A percentile compares a stretch with the other conserved stretches of the same genome.
phyloP scores from a whole-genome alignment of 1,140 invertebrate genomes.

The Papilio polytes region DNA sequence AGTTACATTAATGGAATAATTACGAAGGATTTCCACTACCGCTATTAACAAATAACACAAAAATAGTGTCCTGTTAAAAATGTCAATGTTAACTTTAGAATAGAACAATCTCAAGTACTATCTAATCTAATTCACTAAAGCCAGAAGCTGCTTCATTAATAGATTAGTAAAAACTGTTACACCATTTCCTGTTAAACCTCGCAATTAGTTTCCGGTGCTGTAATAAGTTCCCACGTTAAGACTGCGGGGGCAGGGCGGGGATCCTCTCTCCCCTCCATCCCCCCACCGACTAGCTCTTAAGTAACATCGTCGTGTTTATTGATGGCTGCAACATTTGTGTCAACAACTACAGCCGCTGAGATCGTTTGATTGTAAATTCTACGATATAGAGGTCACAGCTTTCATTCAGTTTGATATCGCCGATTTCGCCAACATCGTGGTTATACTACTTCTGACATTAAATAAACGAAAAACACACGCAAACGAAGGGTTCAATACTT shows the following conservation, averaged over 20 bases:
- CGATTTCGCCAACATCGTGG: not conserved
- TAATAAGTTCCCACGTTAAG: not conserved
- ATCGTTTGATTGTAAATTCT: not conserved
- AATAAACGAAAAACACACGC: no score
- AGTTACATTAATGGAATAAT: not conserved
- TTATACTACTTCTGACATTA: no score
- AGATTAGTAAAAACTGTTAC: not conserved
- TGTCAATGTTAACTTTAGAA: no score
- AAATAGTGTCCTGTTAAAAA: no score
- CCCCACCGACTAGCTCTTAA: not conserved
- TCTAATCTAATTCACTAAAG: not conserved
- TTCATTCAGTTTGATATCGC: not conserved
- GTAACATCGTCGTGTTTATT: not conserved
- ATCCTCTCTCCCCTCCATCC: not conserved
- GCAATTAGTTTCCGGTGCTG: not conserved
- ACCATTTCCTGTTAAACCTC: not conserved
- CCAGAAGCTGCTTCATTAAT: not conserved
- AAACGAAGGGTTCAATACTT: no score
- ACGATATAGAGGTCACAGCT: not conserved
- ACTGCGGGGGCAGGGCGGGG: no score
- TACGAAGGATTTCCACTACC: not conserved
- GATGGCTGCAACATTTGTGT: not conserved
- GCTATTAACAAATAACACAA: not conserved
- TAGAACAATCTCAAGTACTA: no score
- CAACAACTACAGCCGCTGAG: not conserved